Conservation (phyloP, 1,140 invertebrate species). For the Lepidotrigona ventralis region DNA sequence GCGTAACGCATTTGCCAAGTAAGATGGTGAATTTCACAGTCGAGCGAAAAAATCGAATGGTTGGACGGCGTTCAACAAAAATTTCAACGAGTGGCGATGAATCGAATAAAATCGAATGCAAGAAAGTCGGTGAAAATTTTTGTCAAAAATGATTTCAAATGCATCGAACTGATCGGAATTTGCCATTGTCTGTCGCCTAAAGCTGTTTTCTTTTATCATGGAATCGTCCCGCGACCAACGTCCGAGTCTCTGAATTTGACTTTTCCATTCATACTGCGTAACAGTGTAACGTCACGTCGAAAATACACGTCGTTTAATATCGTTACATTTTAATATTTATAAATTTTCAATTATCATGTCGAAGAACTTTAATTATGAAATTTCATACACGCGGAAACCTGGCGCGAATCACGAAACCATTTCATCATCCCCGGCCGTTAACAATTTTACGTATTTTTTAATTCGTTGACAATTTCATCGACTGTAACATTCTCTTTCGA, state of each 20-base stretch:
- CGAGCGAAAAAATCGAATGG: too few species aligned
- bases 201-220: background rate
- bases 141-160: too few species aligned
- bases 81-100: too few species aligned
- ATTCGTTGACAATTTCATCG: background rate
- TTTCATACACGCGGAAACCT: background rate
- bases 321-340: background rate
- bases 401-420: background rate
- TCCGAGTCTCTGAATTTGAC: background rate
- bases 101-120: too few species aligned
- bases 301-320: too few species aligned
- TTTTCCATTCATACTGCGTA: background rate
- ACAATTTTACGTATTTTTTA: background rate
- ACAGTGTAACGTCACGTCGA: background rate
- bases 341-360: background rate
- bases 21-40: too few species aligned
- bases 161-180: too few species aligned
- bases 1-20: too few species aligned
- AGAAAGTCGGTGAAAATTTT: too few species aligned
- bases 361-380: constrained; percentile 3
- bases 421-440: background rate
- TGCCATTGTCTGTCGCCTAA: too few species aligned
- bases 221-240: too few species aligned
- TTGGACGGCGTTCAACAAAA: too few species aligned
- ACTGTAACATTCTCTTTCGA: background rate